Base-by-base conservation (phyloP, 2,113 vertebrate species). In the Lagopus muta region DNA sequence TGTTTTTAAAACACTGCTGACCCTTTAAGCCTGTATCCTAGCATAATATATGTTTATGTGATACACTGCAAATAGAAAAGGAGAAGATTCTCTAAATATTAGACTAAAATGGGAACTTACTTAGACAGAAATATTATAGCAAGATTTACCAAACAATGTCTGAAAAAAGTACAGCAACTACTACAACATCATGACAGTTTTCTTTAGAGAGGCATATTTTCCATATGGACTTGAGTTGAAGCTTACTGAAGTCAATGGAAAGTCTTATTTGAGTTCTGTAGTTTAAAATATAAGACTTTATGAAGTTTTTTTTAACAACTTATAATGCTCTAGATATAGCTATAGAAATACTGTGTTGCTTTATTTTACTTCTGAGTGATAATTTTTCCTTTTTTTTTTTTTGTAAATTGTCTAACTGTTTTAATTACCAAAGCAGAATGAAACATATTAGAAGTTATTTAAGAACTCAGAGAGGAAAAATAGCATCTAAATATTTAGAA, bases 1-100 rank as follows among this genome's bases (percentile, higher is more conserved):
- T 98, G 98, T 98, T 98, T 97, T 97, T 95, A 98, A 98, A 98
- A 98, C 98, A 98, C 27, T 94, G 87, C 95, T 98, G 97, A 98
- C 96, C 96, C 96, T 95, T 96, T 97, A 97, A 98, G 95, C 96
- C 94, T 5, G 45, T 96, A 93, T 90, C 94, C 95, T 96, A 98
- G 95, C 95, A 97, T 93, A 97, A 94, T 97, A 96, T 97, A 97
- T 97, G 93, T 97, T 97, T 98, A 96, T 95, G 94, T 96, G 95
- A 96, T 96, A 97, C 96, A 96, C 75, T 97, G 97, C 94, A 98
- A 98, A 98, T 95, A 98, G 87, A 97, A 97, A 96, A 93, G 84
- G 83, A 97, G 86, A 93, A 86, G 96, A 96, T 96, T 96, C 93
- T 98, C 96, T 97, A 98, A 97, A 97, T 97, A 97, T 97, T 97